phyloP scores from a whole-genome alignment of 2,888 invertebrate species.

The Barypeithes pellucidus region DNA sequence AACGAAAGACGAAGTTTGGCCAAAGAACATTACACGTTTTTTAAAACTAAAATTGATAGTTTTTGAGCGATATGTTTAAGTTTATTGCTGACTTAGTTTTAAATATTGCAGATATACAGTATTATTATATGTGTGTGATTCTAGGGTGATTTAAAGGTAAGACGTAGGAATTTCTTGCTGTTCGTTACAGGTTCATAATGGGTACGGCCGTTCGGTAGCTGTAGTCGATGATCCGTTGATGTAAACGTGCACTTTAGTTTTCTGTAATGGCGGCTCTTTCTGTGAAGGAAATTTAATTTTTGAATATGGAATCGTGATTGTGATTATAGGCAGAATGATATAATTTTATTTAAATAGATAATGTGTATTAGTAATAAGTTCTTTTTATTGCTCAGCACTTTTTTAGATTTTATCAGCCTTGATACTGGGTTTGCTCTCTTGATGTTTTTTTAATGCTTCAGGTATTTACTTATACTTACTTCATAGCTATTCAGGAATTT shows the following conservation, averaged over 20 bases:
- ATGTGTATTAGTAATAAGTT: too few species aligned
- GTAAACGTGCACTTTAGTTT: conserved; percentile 21
- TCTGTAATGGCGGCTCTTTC: conserved; percentile 18
- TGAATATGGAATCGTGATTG: neutral
- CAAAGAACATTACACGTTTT: conserved; percentile 23
- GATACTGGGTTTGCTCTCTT: too few species aligned
- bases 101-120: conserved; percentile 12
- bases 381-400: too few species aligned
- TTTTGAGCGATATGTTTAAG: conserved; percentile 25
- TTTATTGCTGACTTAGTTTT: conserved; percentile 13
- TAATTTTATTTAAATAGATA: neutral
- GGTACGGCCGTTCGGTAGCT: conserved; percentile 32
- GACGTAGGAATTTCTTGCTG: conserved; percentile 21
- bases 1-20: conserved; percentile 36
- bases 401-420: too few species aligned
- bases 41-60: conserved; percentile 5
- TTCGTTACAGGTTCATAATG: conserved; percentile 16
- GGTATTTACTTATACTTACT: too few species aligned
- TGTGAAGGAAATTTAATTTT: neutral
- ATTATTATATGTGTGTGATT: conserved; percentile 31
- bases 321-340: neutral
- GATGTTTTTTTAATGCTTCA: too few species aligned
- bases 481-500: too few species aligned
- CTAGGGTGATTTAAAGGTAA: conserved; percentile 32
- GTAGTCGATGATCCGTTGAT: conserved; percentile 10